Base-by-base conservation (phyloP, 2,888 invertebrate species). In the Imbricaverruca yamaguchii region DNA sequence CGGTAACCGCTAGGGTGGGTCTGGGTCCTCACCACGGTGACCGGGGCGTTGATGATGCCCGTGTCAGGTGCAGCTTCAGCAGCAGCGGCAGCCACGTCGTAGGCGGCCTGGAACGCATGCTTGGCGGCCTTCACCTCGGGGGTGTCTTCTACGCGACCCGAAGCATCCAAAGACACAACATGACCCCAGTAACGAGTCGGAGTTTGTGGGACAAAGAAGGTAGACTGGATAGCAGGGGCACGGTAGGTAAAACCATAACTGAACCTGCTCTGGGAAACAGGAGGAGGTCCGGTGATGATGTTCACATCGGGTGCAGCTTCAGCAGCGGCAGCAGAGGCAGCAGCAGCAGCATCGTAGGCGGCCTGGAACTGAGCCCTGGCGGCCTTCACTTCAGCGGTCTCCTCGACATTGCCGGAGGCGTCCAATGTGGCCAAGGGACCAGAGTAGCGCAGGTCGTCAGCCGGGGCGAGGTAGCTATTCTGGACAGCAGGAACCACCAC, bases 321-420 rank as follows among this genome's bases (percentile, higher is more conserved):
- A 21, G 59, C 59, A 11, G 65, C 9, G 65, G 18, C 23, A 55
- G 61, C 80, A 21, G 59, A 2, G 1, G 65, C 9, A 23, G 18
- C n/a, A 65, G 18, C 23, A 10, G 65, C 9, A 10, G 18, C 65
- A 23, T 65, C 23, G 65, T 65, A 65, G 23, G 65, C 23, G 23
- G 9, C 23, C 23, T 65, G n/a, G 65, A 65, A 65, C 65, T n/a
- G 11, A 9, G 15, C 18, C 65, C 23, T 65, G 65, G 65, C 65
- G 65, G 65, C 65, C 65, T 65, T 65, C 23, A 65, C 65, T 23
- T 65, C 65, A 23, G 65, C 23, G 0, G 83, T 81, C 15, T 83
- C 83, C 6, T 78, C 80, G 11, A 84, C 83, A 56, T 82, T 82
- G 13, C 84, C 84, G 79, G 80, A 80, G 63, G 83, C 82, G 67